phyloP scores from a whole-genome alignment of 2,113 vertebrate species.

The Sterna hirundo region DNA sequence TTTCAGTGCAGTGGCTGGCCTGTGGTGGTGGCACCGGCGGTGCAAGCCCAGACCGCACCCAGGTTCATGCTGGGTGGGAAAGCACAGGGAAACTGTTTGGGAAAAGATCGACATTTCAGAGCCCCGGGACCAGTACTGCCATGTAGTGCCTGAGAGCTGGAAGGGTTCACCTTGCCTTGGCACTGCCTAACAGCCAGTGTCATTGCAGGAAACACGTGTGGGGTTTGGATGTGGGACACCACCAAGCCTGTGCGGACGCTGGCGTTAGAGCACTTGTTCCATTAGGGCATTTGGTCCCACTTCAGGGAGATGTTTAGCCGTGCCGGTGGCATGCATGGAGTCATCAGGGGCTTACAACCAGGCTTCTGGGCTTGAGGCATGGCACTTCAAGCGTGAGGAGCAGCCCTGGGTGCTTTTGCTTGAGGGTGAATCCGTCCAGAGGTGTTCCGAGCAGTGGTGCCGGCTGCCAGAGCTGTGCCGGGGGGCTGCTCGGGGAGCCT shows the following conservation, averaged over 20 bases:
- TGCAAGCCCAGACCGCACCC: not conserved
- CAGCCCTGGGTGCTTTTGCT: not conserved
- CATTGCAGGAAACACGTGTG: no score
- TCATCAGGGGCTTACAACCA: not conserved
- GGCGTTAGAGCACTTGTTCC: not conserved
- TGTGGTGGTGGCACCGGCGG: fast-evolving
- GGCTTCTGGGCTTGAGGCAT: no score
- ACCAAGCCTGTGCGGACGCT: not conserved
- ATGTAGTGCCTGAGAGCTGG: not conserved
- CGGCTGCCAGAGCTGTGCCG: not conserved
- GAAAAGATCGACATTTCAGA: not conserved
- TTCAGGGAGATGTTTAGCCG: not conserved
- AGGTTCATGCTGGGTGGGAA: not conserved
- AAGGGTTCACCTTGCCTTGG: not conserved
- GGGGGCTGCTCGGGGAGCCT: not conserved
- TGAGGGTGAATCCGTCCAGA: fast-evolving
- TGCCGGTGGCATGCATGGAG: not conserved
- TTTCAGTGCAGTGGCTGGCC: not conserved
- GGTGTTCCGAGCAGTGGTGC: fast-evolving
- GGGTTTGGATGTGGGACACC: fast-evolving
- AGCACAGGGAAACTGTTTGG: not conserved
- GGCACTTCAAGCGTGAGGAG: not conserved
- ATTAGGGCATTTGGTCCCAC: not conserved
- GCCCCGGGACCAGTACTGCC: not conserved
- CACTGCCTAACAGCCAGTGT: not conserved